These are phyloP conservation scores for Cheumatopsyche charites DNA, from an alignment of 1,140 invertebrate genomes.

Conservation along the genomic window DNA sequence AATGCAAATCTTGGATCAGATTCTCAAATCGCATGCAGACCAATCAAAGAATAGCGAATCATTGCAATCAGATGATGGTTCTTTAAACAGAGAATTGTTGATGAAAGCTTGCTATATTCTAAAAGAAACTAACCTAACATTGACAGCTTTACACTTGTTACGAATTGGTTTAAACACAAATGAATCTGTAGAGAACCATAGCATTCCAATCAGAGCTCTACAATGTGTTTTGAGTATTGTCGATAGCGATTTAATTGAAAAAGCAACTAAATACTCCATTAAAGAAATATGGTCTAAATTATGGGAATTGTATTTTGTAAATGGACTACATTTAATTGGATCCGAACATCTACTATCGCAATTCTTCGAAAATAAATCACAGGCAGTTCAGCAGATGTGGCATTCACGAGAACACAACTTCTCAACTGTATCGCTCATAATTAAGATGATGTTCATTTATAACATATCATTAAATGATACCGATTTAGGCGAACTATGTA, in stretches of 20 bases:
- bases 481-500: constrained; percentile 52
- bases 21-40: constrained; percentile 53
- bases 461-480: constrained; percentile 48
- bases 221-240: constrained; percentile 60
- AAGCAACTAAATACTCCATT: constrained; percentile 56
- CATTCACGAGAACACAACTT: constrained; percentile 53
- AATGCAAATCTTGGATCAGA: constrained; percentile 59
- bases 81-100: constrained; percentile 53
- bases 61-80: constrained; percentile 26
- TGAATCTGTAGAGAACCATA: constrained; percentile 57
- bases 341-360: constrained; percentile 58
- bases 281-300: constrained; percentile 55
- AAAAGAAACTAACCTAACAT: constrained; percentile 59
- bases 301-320: constrained; percentile 55
- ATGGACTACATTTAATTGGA: constrained; percentile 56
- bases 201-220: constrained; percentile 57
- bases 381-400: constrained; percentile 55
- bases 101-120: constrained; percentile 60
- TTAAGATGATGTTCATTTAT: constrained; percentile 54
- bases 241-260: constrained; percentile 56
- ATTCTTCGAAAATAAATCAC: constrained; percentile 56
- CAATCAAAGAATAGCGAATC: constrained; percentile 39
- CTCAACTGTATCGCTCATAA: constrained; percentile 54
- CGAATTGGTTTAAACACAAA: constrained; percentile 59
- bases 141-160: constrained; percentile 60